These are phyloP conservation scores for Orestias chungarensis DNA, from an alignment of 2,797 vertebrate species.

Conservation along the genomic window DNA sequence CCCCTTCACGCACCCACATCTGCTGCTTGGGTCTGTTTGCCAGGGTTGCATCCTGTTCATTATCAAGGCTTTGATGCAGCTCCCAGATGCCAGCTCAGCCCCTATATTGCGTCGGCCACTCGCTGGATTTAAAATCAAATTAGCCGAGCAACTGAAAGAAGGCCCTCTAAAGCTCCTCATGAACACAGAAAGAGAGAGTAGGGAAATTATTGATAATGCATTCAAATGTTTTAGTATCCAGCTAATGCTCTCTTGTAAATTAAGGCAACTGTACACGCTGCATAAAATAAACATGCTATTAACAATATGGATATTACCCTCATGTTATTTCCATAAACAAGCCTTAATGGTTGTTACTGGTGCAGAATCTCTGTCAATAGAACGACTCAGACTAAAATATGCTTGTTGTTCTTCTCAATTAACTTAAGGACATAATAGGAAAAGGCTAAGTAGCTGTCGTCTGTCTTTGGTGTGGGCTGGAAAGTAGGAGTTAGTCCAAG, in stretches of 20 bases:
- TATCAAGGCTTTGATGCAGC: constrained; percentile 43
- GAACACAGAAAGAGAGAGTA: constrained; percentile 13
- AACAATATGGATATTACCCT: constrained; percentile 50
- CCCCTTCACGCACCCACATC: constrained; percentile 4
- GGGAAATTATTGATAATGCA: constrained; percentile 32
- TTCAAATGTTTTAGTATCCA: constrained; percentile 31
- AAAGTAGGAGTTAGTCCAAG: constrained; percentile 44
- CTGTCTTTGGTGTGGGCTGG: constrained; percentile 58
- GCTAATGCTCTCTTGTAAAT: background rate
- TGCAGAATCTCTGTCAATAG: constrained; percentile 53
- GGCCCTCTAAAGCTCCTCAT: constrained; percentile 49
- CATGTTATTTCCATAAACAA: constrained; percentile 61
- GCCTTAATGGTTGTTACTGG: constrained; percentile 38
- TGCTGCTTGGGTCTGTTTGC: constrained; percentile 17
- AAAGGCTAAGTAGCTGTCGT: constrained; percentile 69
- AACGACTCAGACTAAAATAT: constrained; percentile 41
- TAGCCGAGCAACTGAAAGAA: constrained; percentile 59
- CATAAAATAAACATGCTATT: constrained; percentile 55
- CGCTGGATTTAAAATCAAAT: constrained; percentile 71
- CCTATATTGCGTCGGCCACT: constrained; percentile 53
- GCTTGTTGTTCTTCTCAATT: constrained; percentile 69
- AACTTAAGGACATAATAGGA: constrained; percentile 71
- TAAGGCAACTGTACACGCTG: constrained; percentile 17
- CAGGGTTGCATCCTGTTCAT: constrained; percentile 47
- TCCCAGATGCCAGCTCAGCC: constrained; percentile 57